Evolutionary conservation across 2,888 invertebrate genomes (phyloP).

Genomic region (Pteria penguin): DNA sequence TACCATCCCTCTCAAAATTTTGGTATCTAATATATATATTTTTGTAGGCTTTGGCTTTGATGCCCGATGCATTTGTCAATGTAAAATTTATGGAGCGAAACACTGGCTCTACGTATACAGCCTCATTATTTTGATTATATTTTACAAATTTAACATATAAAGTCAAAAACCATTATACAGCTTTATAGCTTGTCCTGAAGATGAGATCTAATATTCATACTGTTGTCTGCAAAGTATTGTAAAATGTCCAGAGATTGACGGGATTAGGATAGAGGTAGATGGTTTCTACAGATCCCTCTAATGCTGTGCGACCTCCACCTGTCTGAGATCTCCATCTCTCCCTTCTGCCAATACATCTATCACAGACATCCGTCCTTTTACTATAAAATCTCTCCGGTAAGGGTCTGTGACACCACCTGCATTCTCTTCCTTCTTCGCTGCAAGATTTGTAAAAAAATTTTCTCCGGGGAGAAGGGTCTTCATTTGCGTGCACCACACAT

Average conservation of each 20-base stretch:
- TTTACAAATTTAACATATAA: slow-evolving; percentile 41
- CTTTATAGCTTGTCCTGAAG: slow-evolving; percentile 17
- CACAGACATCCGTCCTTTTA: slow-evolving; percentile 35
- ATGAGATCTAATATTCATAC: not conserved
- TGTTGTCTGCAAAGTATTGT: slow-evolving; percentile 32
- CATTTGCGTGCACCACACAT: slow-evolving; percentile 33
- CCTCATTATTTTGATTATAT: slow-evolving; percentile 38
- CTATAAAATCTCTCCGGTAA: slow-evolving; percentile 45
- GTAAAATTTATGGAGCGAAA: slow-evolving; percentile 26
- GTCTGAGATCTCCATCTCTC: slow-evolving; percentile 13
- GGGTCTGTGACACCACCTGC: slow-evolving; percentile 43
- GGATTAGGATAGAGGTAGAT: slow-evolving; percentile 2
- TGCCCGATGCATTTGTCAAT: slow-evolving; percentile 32
- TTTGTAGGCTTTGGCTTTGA: slow-evolving; percentile 31
- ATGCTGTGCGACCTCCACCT: slow-evolving; percentile 20
- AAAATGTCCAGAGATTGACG: slow-evolving; percentile 27
- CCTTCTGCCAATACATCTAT: slow-evolving; percentile 31
- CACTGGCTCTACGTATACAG: slow-evolving; percentile 42
- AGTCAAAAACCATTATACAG: slow-evolving; percentile 50
- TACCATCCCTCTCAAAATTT: slow-evolving; percentile 42
- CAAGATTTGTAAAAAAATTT: slow-evolving; percentile 33
- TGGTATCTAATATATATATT: slow-evolving; percentile 30
- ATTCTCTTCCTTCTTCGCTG: slow-evolving; percentile 37
- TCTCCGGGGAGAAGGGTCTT: slow-evolving; percentile 28
- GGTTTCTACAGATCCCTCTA: slow-evolving; percentile 26